A percentile compares a stretch with the other conserved stretches of the same genome.
phyloP scores from a whole-genome alignment of 23 tunicate species.

The Pegea sp. region DNA sequence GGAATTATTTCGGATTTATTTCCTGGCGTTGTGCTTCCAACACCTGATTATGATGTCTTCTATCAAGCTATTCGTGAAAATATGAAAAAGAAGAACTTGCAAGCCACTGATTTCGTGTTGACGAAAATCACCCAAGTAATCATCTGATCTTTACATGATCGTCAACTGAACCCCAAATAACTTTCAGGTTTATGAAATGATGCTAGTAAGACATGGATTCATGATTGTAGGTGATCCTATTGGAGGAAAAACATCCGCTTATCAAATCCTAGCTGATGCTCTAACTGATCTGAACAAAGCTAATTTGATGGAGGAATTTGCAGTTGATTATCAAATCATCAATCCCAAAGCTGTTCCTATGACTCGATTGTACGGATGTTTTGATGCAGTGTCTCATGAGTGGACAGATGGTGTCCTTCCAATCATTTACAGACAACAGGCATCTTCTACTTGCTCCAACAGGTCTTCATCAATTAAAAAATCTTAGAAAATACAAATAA shows the following conservation, averaged over 20 bases:
- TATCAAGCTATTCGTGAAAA: conserved; percentile 45
- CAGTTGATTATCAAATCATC: conserved; percentile 62
- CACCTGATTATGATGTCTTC: conserved; percentile 82
- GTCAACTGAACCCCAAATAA: neutral
- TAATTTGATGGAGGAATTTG: conserved; percentile 65
- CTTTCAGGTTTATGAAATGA: conserved; percentile 82
- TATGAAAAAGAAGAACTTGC: conserved; percentile 36
- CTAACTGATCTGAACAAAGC: conserved; percentile 39
- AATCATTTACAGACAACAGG: conserved; percentile 86
- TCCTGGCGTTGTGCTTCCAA: conserved; percentile 90
- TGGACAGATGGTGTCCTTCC: conserved; percentile 96
- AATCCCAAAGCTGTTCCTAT: conserved; percentile 87
- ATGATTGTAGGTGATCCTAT: conserved; percentile 97
- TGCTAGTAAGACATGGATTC: conserved; percentile 95
- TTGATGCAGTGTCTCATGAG: conserved; percentile 87
- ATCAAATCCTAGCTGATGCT: conserved; percentile 62
- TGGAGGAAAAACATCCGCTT: conserved; percentile 78
- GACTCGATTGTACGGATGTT: conserved; percentile 81
- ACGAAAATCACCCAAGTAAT: neutral
- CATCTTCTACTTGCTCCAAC: conserved; percentile 68
- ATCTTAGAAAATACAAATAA: too few relatives aligned
- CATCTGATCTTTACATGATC: neutral
- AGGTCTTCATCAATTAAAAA: too few relatives aligned
- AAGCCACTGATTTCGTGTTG: conserved; percentile 12
- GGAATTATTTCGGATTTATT: conserved; percentile 91